Evolutionary conservation across 2,113 vertebrate genomes (phyloP).

Genomic region (Sapayoa aenigma): DNA sequence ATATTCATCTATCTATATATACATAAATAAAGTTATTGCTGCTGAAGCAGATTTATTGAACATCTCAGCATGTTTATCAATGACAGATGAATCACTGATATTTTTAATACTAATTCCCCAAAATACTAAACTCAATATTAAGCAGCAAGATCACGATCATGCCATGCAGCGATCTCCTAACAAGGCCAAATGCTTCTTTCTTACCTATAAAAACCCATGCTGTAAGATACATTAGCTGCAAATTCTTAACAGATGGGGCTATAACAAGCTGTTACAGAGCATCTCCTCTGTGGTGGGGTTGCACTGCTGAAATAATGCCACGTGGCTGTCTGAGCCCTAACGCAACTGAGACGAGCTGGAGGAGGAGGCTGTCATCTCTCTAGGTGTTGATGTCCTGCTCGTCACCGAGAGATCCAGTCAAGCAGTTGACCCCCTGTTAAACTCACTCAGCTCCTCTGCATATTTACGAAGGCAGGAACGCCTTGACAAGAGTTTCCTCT

Average conservation of each 20-base stretch:
- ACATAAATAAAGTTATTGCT: not conserved
- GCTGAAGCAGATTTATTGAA: not conserved
- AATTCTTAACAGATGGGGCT: slow-evolving; percentile 48
- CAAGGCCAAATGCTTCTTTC: not conserved
- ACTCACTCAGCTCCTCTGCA: not conserved
- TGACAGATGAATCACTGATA: not conserved
- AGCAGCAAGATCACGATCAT: not conserved
- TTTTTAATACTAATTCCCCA: not conserved
- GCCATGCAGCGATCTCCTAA: not conserved
- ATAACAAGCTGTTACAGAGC: slow-evolving; percentile 36
- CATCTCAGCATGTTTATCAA: not conserved
- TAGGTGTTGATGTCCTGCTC: slow-evolving; percentile 11
- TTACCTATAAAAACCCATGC: not conserved
- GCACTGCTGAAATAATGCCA: not conserved
- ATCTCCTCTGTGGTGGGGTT: slow-evolving; percentile 25
- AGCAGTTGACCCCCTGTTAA: not conserved
- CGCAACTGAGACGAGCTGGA: not conserved
- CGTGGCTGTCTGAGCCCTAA: not conserved
- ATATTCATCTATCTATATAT: not conserved
- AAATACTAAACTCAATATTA: not conserved
- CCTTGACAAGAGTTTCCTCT: not conserved
- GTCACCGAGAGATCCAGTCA: not conserved
- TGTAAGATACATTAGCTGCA: not conserved
- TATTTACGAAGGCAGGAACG: not conserved
- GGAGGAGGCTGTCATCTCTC: slow-evolving; percentile 42